phyloP scores from a whole-genome alignment of 2,888 invertebrate genomes.

The Zaprionus bogoriensis region DNA sequence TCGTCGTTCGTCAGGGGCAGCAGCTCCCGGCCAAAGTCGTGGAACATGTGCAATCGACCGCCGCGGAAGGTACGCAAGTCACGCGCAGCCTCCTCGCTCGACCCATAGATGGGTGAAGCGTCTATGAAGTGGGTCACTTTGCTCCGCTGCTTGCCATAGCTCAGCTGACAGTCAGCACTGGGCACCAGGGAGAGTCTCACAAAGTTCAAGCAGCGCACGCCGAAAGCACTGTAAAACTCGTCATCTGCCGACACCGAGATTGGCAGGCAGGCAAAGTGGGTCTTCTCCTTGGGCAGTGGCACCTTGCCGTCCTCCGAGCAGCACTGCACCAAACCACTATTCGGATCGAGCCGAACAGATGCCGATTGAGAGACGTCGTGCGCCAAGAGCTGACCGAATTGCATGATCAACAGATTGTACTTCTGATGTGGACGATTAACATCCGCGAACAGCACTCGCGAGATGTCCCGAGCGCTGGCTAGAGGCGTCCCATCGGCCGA shows the following conservation, averaged over 20 bases:
- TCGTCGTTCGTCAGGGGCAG: constrained; percentile 86
- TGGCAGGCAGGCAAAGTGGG: constrained; percentile 88
- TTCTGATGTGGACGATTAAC: constrained; percentile 85
- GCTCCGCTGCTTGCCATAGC: constrained; percentile 88
- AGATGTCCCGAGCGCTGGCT: constrained; percentile 87
- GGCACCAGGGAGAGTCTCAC: constrained; percentile 88
- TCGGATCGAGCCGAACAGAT: constrained; percentile 85
- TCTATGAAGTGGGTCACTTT: constrained; percentile 89
- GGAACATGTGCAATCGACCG: constrained; percentile 86
- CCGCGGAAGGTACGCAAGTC: constrained; percentile 85
- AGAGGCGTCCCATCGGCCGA: constrained; percentile 84
- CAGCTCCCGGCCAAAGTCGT: constrained; percentile 87
- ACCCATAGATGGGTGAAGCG: constrained; percentile 90
- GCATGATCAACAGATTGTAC: constrained; percentile 88
- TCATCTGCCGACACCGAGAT: constrained; percentile 86
- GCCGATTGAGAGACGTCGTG: constrained; percentile 90
- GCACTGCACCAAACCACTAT: constrained; percentile 89
- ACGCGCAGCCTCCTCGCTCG: constrained; percentile 84
- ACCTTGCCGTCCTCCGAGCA: constrained; percentile 86
- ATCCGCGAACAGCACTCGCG: constrained; percentile 86
- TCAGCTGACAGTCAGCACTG: constrained; percentile 86
- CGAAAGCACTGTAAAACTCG: constrained; percentile 85
- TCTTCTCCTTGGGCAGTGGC: constrained; percentile 83
- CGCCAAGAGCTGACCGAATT: constrained; percentile 91
- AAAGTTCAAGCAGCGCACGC: constrained; percentile 88